These are phyloP conservation scores for Ceratotherium simum DNA, from an alignment of 2,113 vertebrate genomes.

Conservation along the genomic window DNA sequence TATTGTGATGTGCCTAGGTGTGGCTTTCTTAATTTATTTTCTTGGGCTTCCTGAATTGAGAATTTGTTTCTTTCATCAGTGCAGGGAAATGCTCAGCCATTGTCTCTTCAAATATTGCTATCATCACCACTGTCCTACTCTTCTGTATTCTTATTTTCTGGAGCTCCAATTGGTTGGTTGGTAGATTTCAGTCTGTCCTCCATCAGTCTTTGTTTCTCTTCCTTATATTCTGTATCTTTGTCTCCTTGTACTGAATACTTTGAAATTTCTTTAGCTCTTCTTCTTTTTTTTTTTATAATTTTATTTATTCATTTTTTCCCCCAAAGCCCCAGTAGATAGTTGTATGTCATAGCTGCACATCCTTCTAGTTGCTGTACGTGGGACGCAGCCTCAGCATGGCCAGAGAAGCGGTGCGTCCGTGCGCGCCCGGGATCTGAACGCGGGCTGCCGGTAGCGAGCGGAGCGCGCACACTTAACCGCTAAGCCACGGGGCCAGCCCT, in stretches of 20 bases:
- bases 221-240: background rate
- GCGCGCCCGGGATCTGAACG: too few species aligned
- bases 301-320: too few species aligned
- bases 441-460: too few species aligned
- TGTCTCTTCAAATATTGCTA: background rate
- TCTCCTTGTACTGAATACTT: background rate
- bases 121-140: background rate
- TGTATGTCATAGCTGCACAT: too few species aligned
- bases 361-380: too few species aligned
- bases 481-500: too few species aligned
- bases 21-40: conserved; percentile 36
- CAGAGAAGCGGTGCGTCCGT: too few species aligned
- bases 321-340: too few species aligned
- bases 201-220: background rate
- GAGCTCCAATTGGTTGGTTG: background rate
- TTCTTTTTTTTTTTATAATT: too few species aligned
- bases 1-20: background rate
- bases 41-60: background rate
- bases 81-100: background rate
- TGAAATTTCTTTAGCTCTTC: background rate
- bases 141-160: background rate
- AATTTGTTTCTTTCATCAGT: background rate
- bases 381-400: too few species aligned
- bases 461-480: too few species aligned
- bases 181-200: background rate